These are phyloP conservation scores for Pachliopta kotzebuea DNA, from an alignment of 2,888 invertebrate genomes.

Conservation along the genomic window DNA sequence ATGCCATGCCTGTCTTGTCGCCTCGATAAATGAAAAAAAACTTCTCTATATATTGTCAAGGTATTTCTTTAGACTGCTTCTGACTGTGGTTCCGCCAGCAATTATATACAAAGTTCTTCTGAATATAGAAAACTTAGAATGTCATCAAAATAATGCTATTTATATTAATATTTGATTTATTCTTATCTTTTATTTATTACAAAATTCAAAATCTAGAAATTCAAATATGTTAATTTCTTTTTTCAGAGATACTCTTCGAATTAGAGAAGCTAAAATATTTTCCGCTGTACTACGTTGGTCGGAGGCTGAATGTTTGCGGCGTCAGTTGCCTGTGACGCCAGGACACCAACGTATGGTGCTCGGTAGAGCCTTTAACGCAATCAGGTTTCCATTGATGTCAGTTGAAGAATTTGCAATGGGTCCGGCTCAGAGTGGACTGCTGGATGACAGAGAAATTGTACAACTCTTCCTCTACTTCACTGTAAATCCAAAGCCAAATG, in stretches of 20 bases:
- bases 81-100: too few relatives aligned
- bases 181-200: too few relatives aligned
- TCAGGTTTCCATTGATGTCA: slow-evolving; percentile 91
- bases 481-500: slow-evolving; percentile 87
- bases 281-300: slow-evolving; percentile 87
- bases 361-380: slow-evolving; percentile 85
- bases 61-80: too few relatives aligned
- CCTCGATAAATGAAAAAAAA: too few relatives aligned
- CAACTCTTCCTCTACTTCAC: slow-evolving; percentile 86
- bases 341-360: slow-evolving; percentile 85
- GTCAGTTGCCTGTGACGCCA: slow-evolving; percentile 82
- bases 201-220: too few relatives aligned
- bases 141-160: too few relatives aligned
- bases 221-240: too few relatives aligned
- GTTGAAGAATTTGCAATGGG: slow-evolving; percentile 91
- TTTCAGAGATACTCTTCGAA: slow-evolving; percentile 86
- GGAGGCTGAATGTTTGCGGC: slow-evolving; percentile 86
- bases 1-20: too few relatives aligned
- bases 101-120: too few relatives aligned
- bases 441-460: slow-evolving; percentile 88
- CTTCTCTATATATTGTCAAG: too few relatives aligned
- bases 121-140: too few relatives aligned
- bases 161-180: too few relatives aligned
- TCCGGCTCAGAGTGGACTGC: slow-evolving; percentile 86
- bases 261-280: slow-evolving; percentile 89